Conservation (phyloP, 2,113 vertebrate species). For the Atractosteus spatula region DNA sequence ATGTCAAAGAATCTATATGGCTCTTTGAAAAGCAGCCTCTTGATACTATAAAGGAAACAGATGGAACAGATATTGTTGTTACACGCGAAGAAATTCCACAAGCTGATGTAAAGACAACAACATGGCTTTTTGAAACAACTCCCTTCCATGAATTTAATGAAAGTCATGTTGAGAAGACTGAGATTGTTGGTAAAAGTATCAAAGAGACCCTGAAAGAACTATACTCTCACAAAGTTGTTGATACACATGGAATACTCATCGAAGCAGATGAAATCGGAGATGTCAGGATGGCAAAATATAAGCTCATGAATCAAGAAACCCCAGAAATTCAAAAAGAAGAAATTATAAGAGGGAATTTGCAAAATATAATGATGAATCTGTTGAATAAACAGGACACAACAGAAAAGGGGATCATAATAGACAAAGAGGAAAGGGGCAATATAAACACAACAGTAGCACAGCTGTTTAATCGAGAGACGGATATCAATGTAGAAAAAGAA, state of each 20-base stretch:
- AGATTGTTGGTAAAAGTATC: constrained; percentile 83
- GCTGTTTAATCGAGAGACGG: constrained; percentile 71
- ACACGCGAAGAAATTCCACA: constrained; percentile 73
- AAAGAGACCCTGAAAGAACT: constrained; percentile 83
- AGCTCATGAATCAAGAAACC: constrained; percentile 78
- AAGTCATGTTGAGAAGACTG: constrained; percentile 65
- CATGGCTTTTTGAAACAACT: constrained; percentile 90
- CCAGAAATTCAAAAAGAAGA: constrained; percentile 86
- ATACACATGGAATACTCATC: constrained; percentile 80
- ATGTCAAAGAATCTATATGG: constrained; percentile 84
- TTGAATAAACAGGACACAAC: constrained; percentile 65
- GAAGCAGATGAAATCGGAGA: constrained; percentile 86
- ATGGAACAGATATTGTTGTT: constrained; percentile 51
- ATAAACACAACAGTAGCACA: constrained; percentile 75
- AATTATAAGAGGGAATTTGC: constrained; percentile 76
- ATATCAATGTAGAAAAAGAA: constrained; percentile 68
- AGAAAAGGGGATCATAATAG: constrained; percentile 67
- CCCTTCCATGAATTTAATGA: constrained; percentile 82
- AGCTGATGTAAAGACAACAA: constrained; percentile 82
- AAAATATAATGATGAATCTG: constrained; percentile 81
- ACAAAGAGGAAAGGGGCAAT: constrained; percentile 81
- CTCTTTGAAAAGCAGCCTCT: constrained; percentile 86
- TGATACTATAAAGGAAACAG: constrained; percentile 74
- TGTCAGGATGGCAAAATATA: constrained; percentile 87
- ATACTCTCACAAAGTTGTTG: constrained; percentile 78